phyloP scores from a whole-genome alignment of 2,888 invertebrate species.

The Phaonia tiefii region DNA sequence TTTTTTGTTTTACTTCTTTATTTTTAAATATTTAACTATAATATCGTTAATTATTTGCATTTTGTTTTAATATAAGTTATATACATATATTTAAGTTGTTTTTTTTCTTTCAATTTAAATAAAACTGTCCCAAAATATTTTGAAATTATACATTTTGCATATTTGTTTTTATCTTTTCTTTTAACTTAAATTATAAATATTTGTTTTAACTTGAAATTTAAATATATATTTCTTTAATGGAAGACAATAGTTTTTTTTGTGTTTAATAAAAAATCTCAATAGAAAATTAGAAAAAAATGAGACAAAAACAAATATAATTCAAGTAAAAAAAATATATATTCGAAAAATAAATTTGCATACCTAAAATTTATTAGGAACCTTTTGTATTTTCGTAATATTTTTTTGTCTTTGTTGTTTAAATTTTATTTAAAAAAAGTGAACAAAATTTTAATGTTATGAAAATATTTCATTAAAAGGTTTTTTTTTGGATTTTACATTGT shows the following conservation, averaged over 20 bases:
- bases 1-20: constrained; percentile 12
- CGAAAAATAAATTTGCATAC: constrained; percentile 26
- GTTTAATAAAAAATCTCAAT: constrained; percentile 33
- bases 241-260: constrained; percentile 66
- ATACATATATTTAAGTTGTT: too few relatives aligned
- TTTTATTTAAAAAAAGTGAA: too few relatives aligned
- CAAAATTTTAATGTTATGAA: too few relatives aligned
- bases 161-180: constrained; percentile 12
- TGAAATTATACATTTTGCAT: constrained; percentile 8
- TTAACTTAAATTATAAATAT: constrained; percentile 28
- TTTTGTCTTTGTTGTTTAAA: too few relatives aligned
- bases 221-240: constrained; percentile 58
- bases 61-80: constrained; percentile 20
- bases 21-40: constrained; percentile 46
- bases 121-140: neutral
- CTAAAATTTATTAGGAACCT: constrained; percentile 65
- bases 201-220: constrained; percentile 34
- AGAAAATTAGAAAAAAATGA: constrained; percentile 27
- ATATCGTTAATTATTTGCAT: constrained; percentile 45
- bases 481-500: too few relatives aligned
- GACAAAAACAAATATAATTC: neutral
- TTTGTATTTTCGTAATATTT: constrained; percentile 44
- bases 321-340: constrained; percentile 28
- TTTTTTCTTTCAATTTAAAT: neutral
- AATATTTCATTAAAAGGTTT: too few relatives aligned